These are phyloP conservation scores for Holcopasites calliopsidis DNA, from an alignment of 1,140 invertebrate genomes.

Conservation along the genomic window DNA sequence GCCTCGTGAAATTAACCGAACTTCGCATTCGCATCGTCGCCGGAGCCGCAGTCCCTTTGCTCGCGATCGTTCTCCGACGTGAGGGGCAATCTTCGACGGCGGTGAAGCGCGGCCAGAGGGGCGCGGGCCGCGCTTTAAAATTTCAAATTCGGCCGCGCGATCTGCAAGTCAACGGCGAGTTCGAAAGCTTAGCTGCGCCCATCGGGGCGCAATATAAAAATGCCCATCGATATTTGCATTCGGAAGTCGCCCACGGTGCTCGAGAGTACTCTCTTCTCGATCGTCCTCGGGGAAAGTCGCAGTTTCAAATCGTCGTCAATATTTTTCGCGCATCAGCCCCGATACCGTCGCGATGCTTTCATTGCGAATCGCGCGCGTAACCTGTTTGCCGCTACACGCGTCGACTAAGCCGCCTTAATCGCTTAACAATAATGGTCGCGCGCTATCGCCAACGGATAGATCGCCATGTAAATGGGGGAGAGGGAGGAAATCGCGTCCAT, in stretches of 20 bases:
- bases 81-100: constrained; percentile 22
- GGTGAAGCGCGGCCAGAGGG: constrained; percentile 6
- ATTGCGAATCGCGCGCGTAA: constrained; percentile 42
- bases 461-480: constrained; percentile 37
- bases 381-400: constrained; percentile 55
- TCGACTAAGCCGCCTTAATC: constrained; percentile 61
- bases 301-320: no score
- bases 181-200: constrained; percentile 55
- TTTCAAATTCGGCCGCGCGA: constrained; percentile 51
- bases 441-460: constrained; percentile 60
- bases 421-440: constrained; percentile 58
- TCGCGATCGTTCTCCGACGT: neutral
- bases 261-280: neutral
- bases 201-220: constrained; percentile 53
- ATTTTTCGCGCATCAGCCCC: no score
- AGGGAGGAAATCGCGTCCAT: constrained; percentile 38
- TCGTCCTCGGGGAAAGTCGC: neutral
- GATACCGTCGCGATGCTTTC: neutral
- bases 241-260: constrained; percentile 53
- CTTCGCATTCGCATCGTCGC: neutral
- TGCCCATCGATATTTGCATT: constrained; percentile 57
- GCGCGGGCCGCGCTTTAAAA: constrained; percentile 53
- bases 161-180: constrained; percentile 57
- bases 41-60: neutral
- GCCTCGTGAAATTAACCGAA: constrained; percentile 18